Conservation (phyloP, 2,113 vertebrate species). For the Microtus montanus region DNA sequence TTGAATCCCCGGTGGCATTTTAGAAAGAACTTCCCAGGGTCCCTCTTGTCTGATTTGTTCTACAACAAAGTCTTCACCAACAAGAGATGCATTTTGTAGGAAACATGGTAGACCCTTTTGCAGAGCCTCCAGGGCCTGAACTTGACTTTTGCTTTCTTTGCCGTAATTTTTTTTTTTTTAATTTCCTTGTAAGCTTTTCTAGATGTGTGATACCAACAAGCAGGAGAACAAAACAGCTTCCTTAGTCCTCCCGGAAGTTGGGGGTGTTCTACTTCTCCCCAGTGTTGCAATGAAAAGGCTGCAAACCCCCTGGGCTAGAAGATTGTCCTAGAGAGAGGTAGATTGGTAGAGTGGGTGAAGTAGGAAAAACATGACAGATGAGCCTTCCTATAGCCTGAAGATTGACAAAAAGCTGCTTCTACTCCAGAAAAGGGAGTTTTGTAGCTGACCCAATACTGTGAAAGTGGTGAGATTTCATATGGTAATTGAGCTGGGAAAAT, state of each 20-base stretch:
- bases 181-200: not conserved
- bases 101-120: not conserved
- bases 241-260: not conserved
- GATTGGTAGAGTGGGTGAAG: not conserved
- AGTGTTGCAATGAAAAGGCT: too few species aligned
- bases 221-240: too few species aligned
- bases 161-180: not conserved
- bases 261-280: not conserved
- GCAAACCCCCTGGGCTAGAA: too few species aligned
- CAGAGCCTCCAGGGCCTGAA: not conserved
- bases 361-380: not conserved
- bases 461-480: not conserved
- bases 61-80: not conserved
- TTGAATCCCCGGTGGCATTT: not conserved
- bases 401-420: not conserved
- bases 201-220: not conserved
- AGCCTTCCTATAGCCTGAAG: not conserved
- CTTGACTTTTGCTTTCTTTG: not conserved
- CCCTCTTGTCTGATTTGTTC: not conserved
- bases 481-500: too few species aligned
- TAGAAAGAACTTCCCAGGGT: not conserved
- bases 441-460: not conserved
- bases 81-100: not conserved
- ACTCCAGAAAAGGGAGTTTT: not conserved
- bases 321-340: not conserved